A percentile compares a stretch with the other conserved stretches of the same genome.
Evolutionary conservation across 2,888 invertebrate species (phyloP).

Genomic region (Proisotoma minuta): DNA sequence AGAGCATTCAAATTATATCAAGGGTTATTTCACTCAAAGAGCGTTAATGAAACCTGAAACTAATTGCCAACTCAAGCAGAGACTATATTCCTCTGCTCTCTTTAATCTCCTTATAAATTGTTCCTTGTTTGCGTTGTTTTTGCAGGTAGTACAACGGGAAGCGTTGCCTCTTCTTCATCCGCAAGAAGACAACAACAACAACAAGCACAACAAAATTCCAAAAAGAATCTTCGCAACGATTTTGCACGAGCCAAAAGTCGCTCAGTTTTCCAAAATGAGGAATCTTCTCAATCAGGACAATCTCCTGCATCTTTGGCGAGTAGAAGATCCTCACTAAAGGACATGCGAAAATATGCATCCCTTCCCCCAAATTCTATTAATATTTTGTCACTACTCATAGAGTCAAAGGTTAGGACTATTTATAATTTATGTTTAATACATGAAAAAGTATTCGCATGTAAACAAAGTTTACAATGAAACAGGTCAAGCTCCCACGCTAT

Average conservation of each 20-base stretch:
- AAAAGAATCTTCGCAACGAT: conserved; percentile 54
- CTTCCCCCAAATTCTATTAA: conserved; percentile 55
- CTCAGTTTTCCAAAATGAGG: conserved; percentile 52
- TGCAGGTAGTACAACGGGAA: no score
- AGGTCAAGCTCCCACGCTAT: conserved; percentile 52
- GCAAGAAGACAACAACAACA: no score
- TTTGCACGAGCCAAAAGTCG: conserved; percentile 55
- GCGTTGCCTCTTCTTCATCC: no score
- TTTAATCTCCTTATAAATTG: no score
- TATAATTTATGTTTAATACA: neutral
- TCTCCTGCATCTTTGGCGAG: conserved; percentile 48
- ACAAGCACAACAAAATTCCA: conserved; percentile 52
- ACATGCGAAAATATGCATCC: conserved; percentile 56
- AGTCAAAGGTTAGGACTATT: conserved; percentile 52
- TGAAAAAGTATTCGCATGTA: neutral
- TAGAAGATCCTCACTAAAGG: conserved; percentile 54
- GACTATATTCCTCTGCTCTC: no score
- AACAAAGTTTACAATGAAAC: neutral
- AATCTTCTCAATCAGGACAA: conserved; percentile 20
- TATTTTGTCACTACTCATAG: conserved; percentile 55
- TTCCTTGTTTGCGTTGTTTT: no score
- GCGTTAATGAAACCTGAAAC: no score
- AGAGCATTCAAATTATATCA: no score
- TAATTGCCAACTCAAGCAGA: no score
- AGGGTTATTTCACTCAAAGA: no score